A percentile compares a stretch with the other conserved stretches of the same genome.
Conservation (phyloP, 1,140 invertebrate genomes). For the Caenorhabditis tropicalis region DNA sequence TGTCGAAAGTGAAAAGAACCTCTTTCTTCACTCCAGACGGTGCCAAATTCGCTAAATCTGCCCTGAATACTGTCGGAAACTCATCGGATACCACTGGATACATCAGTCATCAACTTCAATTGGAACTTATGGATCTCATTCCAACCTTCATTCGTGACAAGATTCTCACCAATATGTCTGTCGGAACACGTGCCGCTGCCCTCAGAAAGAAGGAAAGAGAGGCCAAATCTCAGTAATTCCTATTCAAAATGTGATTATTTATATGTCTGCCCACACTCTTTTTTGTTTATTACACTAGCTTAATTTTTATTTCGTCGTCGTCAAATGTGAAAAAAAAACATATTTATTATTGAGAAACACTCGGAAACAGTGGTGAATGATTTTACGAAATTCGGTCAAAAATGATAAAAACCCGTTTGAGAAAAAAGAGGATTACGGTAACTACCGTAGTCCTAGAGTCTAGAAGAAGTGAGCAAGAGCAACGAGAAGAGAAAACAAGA, state of each 20-base stretch:
- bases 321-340: neutral
- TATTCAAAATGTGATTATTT: no score
- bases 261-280: no score
- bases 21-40: conserved; percentile 67
- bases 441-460: neutral
- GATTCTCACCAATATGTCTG: conserved; percentile 60
- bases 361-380: conserved; percentile 12
- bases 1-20: conserved; percentile 62
- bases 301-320: neutral
- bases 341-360: neutral
- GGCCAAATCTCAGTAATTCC: conserved; percentile 58
- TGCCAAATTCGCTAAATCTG: conserved; percentile 59
- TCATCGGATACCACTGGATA: conserved; percentile 67
- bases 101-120: conserved; percentile 67
- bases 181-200: conserved; percentile 64
- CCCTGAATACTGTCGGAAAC: conserved; percentile 64
- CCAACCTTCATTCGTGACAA: conserved; percentile 62
- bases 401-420: neutral
- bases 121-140: conserved; percentile 60
- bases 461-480: neutral
- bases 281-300: no score
- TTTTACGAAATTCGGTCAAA: neutral
- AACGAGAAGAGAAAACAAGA: neutral
- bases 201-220: conserved; percentile 66
- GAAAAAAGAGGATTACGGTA: no score